These are phyloP conservation scores for Chloroceryle amazona DNA, from an alignment of 2,797 vertebrate genomes.

Conservation along the genomic window DNA sequence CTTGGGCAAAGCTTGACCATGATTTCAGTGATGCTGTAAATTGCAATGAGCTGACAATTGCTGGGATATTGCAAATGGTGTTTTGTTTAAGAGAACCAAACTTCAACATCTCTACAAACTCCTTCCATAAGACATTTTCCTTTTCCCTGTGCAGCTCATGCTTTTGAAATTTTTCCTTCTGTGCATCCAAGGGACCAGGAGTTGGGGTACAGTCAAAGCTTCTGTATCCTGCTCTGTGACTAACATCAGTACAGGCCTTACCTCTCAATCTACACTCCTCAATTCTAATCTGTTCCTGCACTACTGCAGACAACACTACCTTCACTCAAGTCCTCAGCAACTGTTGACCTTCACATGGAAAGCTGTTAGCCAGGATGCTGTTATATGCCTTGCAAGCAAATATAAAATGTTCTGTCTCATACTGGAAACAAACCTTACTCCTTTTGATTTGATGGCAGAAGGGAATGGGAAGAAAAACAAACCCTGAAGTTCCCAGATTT, in stretches of 20 bases:
- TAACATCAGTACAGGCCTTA: neutral
- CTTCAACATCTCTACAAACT: neutral
- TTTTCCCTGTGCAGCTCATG: neutral
- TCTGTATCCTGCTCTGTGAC: neutral
- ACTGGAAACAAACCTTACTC: neutral
- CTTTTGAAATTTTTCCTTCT: neutral
- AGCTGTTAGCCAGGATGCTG: neutral
- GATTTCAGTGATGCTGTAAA: neutral
- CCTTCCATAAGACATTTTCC: rapidly evolving
- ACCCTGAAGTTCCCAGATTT: neutral
- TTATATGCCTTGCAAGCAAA: neutral
- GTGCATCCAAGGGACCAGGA: neutral
- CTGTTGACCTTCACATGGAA: neutral
- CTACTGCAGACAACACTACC: neutral
- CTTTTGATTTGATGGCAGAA: neutral
- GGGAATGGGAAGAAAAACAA: neutral
- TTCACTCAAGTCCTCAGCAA: neutral
- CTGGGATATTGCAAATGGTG: neutral
- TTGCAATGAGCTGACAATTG: neutral
- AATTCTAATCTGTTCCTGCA: neutral
- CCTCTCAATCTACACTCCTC: neutral
- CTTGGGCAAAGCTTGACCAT: neutral
- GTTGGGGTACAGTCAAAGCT: neutral
- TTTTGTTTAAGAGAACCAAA: neutral
- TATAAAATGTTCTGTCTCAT: neutral